Evolutionary conservation across 2,888 invertebrate species (phyloP), one percentile per base, ranked within the genome.

Genomic region (Abscondita cerata): DNA sequence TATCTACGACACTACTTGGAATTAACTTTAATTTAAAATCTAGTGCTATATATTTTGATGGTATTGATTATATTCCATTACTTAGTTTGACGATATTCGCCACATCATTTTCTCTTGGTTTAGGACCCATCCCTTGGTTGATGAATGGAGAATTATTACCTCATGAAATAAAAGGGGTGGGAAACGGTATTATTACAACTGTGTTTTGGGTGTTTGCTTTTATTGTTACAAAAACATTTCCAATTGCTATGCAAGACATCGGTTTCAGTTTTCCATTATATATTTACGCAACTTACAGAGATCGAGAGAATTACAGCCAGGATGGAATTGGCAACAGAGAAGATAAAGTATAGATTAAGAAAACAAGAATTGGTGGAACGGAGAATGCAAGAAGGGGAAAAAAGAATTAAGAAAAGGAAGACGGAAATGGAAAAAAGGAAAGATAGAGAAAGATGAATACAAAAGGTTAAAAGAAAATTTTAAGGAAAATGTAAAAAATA

Each of bases 111-210:
- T 60, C 68, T 2, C 20, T 66, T 16, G 68, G 65, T 5, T 13
- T 68, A 8, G 68, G 66, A 2, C 68, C 66, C 0, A 52, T 68
- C 8, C 65, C 65, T 1, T 68, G 66, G 66, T 38, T 68, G 46
- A 41, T 68, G 1, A 46, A 66, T 18, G 68, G 66, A 8, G 68
- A 68, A 52, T 19, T 68, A 3, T 55, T n/a, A n/a, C n/a, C n/a
- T n/a, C n/a, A n/a, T n/a, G n/a, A n/a, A n/a, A n/a, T n/a, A n/a
- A n/a, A n/a, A 51, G 68, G 66, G 18, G 31, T 66, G 15, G 60
- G 63, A 13, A 65, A 56, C 41, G 66, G 66, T 15, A 65, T 68
- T 47, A 63, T 61, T 1, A 64, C 66, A 20, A 52, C 59, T 18
- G 40, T 52, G 0, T 65, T 63, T 41, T 68, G 66, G 66, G 54